Base-by-base conservation (phyloP, 2,888 invertebrate species). In the Dermolepida albohirtum region DNA sequence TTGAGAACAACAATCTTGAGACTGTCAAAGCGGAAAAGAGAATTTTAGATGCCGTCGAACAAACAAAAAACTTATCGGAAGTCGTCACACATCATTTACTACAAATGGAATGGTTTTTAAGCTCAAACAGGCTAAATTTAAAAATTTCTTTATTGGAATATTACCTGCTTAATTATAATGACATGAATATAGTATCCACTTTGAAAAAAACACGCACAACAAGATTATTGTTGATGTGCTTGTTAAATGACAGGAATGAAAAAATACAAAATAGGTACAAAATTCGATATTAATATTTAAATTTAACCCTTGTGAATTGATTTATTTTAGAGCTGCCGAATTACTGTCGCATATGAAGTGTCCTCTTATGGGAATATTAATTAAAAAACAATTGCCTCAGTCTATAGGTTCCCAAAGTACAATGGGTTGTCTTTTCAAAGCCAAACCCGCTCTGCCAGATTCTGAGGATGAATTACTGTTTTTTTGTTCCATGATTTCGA, bases 31-130 rank as follows among this genome's bases (percentile, higher is more conserved):
- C 29, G 34, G 54, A 54, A 34, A 65, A 65, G 16, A 43, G n/a
- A 17, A 29, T 65, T 29, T 16, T 65, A 16, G 47, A 51, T 54
- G 52, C 52, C 14, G 65, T 54, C 1, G 44, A 65, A 54, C 10
- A 17, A 17, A 54, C 29, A 22, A 16, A 11, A 1, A 22, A 65
- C 14, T 39, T 65, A 14, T 17, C 16, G 1, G 14, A 54, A 14
- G 27, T 65, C 14, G 14, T 65, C 11, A 54, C 65, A 8, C 52
- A 54, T 14, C 29, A 54, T 39, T 40, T 17, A 17, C 4, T 29
- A 43, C 65, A 65, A 47, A 16, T 65, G 2, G 43, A 39, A 11
- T 65, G 65, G 65, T 65, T 65, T 44, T 27, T 54, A 7, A 12
- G n/a, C 10, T 54, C 52, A 11, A 47, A 47, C 44, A 54, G 52